A percentile compares a stretch with the other conserved stretches of the same genome.
Conservation (phyloP, 2,113 vertebrate species). For the Argyrosomus japonicus region DNA sequence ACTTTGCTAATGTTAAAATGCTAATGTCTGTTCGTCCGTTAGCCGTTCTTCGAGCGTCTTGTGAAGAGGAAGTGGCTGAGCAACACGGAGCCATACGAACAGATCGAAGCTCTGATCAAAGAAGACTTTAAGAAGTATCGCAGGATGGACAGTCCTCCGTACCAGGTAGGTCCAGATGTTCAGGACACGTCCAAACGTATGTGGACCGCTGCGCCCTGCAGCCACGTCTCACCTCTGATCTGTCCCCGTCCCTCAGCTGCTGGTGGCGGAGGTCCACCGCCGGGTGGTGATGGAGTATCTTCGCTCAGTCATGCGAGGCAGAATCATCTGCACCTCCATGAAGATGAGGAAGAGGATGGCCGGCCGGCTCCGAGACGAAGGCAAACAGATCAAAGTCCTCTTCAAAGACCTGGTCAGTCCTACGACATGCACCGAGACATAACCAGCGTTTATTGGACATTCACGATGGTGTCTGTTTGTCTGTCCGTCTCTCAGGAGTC, state of each 20-base stretch:
- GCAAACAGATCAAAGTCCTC: constrained; percentile 87
- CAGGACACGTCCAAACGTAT: too few species aligned
- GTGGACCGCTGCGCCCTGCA: too few species aligned
- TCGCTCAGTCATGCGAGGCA: constrained; percentile 87
- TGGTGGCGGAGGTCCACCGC: constrained; percentile 89
- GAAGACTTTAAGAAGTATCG: constrained; percentile 85
- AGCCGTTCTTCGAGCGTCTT: constrained; percentile 90
- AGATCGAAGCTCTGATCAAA: constrained; percentile 85
- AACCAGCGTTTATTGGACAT: too few species aligned
- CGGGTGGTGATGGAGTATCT: constrained; percentile 89
- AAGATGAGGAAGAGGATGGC: constrained; percentile 90
- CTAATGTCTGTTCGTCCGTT: not conserved
- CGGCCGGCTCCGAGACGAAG: constrained; percentile 86
- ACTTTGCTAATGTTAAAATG: too few species aligned
- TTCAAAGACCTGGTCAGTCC: constrained; percentile 90
- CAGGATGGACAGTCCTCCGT: constrained; percentile 88
- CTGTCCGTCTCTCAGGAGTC: constrained; percentile 83
- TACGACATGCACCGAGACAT: too few species aligned
- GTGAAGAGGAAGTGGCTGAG: constrained; percentile 92
- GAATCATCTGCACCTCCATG: constrained; percentile 88
- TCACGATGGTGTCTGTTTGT: not conserved
- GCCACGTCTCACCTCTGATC: not conserved
- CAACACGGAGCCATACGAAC: constrained; percentile 88
- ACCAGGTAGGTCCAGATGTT: constrained; percentile 83
- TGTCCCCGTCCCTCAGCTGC: constrained; percentile 70